Conservation (phyloP, 2,113 vertebrate species). For the Triplophysa tibetana region DNA sequence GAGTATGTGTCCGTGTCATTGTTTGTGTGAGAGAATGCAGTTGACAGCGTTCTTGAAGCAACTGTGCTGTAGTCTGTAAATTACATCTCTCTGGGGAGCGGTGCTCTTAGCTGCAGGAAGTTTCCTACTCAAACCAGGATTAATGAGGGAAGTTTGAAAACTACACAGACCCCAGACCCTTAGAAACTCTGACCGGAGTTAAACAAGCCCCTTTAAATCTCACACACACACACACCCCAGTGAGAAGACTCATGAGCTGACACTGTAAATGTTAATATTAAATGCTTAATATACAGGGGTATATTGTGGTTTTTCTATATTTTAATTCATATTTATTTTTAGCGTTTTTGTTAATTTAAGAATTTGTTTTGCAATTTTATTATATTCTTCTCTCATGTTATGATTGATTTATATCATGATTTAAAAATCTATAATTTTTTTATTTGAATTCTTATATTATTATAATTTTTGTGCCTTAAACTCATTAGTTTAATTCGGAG, state of each 20-base stretch:
- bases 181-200: conserved; percentile 16
- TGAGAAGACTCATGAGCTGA: not conserved
- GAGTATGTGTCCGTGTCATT: not conserved
- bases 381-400: no score
- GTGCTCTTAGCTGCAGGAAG: conserved; percentile 48
- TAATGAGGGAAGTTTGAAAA: conserved; percentile 51
- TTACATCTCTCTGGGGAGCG: conserved; percentile 44
- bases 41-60: conserved; percentile 30
- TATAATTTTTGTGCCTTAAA: no score
- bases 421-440: no score
- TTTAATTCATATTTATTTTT: no score
- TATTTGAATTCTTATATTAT: no score
- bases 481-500: no score
- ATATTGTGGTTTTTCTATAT: no score
- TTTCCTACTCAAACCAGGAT: conserved; percentile 48
- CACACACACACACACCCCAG: not conserved
- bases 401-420: no score
- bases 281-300: no score
- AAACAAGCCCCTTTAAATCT: conserved; percentile 41
- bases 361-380: no score
- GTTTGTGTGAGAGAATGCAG: conserved; percentile 10
- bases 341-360: no score
- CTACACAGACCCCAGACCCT: conserved; percentile 49
- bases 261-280: no score
- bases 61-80: conserved; percentile 47